Evolutionary conservation across 2,888 invertebrate species (phyloP).

Genomic region (Aleiodes testaceus): DNA sequence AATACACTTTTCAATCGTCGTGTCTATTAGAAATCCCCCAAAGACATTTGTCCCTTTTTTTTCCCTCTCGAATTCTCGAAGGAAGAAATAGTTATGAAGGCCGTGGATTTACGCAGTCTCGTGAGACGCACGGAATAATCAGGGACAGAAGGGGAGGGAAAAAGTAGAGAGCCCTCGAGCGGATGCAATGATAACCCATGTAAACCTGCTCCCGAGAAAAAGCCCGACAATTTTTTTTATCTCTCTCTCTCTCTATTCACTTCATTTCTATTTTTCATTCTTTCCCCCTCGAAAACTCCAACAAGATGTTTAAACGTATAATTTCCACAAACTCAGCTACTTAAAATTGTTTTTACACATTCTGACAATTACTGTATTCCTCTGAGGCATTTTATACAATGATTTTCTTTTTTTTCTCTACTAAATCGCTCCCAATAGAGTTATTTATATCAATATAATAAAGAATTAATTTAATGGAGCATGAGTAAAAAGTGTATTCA

Average conservation of each 20-base stretch:
- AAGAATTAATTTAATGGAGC: too few species aligned
- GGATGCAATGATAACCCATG: constrained; percentile 56
- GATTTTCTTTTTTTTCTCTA: not conserved
- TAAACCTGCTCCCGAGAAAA: constrained; percentile 58
- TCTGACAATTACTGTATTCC: not conserved
- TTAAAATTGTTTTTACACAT: not conserved
- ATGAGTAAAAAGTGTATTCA: too few species aligned
- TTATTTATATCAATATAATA: too few species aligned
- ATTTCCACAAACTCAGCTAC: constrained; percentile 1
- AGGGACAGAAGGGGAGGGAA: constrained; percentile 38
- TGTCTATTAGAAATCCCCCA: not conserved
- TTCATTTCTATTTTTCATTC: too few species aligned
- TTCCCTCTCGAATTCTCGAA: not conserved
- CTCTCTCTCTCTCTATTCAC: too few species aligned
- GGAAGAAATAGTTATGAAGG: constrained; percentile 5
- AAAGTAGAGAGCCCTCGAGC: constrained; percentile 45
- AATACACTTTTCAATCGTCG: too few species aligned
- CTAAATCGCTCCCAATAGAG: too few species aligned
- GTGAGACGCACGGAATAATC: constrained; percentile 55
- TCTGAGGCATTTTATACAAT: not conserved
- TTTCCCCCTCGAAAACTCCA: not conserved
- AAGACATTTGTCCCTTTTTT: not conserved
- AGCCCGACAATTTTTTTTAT: constrained; percentile 48
- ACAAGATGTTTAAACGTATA: constrained; percentile 1
- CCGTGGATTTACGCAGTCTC: constrained; percentile 9